A percentile compares a stretch with the other conserved stretches of the same genome.
Conservation (phyloP, 2,888 invertebrate genomes). For the Drosophila phalerata region DNA sequence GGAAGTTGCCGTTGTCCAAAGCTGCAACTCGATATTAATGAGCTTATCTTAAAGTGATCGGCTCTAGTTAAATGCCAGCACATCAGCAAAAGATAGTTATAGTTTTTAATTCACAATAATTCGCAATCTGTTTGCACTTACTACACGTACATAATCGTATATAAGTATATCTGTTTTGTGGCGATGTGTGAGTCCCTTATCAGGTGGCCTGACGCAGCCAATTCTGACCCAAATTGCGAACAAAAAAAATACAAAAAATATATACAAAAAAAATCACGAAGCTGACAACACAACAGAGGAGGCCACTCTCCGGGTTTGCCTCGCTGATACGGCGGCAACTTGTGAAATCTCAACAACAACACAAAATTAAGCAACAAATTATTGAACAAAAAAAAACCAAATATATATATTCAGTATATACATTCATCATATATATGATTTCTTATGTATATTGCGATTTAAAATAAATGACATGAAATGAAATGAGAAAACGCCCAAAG, state of each 20-base stretch:
- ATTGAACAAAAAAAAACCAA: slow-evolving; percentile 65
- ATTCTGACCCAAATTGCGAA: slow-evolving; percentile 76
- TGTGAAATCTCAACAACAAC: slow-evolving; percentile 63
- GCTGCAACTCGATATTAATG: slow-evolving; percentile 11
- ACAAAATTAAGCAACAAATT: slow-evolving; percentile 75
- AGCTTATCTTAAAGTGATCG: slow-evolving; percentile 42
- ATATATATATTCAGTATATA: slow-evolving; percentile 34
- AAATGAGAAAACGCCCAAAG: slow-evolving; percentile 66
- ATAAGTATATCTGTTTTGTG: slow-evolving; percentile 28
- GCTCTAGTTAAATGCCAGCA: neutral
- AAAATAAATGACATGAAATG: slow-evolving; percentile 43
- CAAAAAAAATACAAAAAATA: slow-evolving; percentile 23
- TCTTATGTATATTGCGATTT: slow-evolving; percentile 5
- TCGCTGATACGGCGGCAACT: slow-evolving; percentile 63
- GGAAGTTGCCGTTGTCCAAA: slow-evolving; percentile 39
- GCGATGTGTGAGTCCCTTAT: slow-evolving; percentile 49
- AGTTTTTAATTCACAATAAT: slow-evolving; percentile 60
- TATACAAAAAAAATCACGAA: slow-evolving; percentile 27
- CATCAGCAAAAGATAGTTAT: slow-evolving; percentile 55
- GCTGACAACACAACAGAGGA: slow-evolving; percentile 48
- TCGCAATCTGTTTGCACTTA: slow-evolving; percentile 28
- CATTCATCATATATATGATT: slow-evolving; percentile 3
- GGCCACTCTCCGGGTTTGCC: slow-evolving; percentile 5
- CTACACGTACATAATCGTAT: slow-evolving; percentile 16
- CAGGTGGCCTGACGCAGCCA: slow-evolving; percentile 68